Base-by-base conservation (phyloP, 2,797 vertebrate species). In the Euphonia xanthogaster region DNA sequence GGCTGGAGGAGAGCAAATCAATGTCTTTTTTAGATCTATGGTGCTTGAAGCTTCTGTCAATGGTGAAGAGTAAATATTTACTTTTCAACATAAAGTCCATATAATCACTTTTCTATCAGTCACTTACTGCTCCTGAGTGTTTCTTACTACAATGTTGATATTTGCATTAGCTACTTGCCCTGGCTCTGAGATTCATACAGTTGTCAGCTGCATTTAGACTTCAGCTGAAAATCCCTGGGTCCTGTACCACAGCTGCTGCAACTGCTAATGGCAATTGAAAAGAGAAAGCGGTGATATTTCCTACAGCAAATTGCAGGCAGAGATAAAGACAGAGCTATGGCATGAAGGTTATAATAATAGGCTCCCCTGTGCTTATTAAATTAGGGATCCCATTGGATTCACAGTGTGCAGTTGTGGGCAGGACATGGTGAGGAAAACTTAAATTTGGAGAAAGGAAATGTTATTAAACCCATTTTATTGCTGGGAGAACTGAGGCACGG, bases 41-140 rank as follows among this genome's bases (percentile, higher is more conserved):
- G 93, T 94, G 81, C 91, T 96, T 77, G 73, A 96, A 84, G 96
- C 95, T 93, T 97, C 95, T 95, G 96, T 97, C 97, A 97, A 95
- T 97, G 94, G 86, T 90, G 90, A 91, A 91, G 82, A 94, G 96
- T 96, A 97, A 97, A 97, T 97, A 97, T 97, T 97, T 97, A 97
- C 96, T 94, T 95, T 96, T 87, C 62, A 96, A 71, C 95, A 88
- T 97, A 82, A 95, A 96, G 96, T 97, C 94, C 93, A 93, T 96
- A 95, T 96, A 97, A 97, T 97, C 96, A 95, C 97, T 97, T 96
- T 96, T 96, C 96, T 91, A 78, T 96, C 95, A 94, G 84, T 95
- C 88, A 86, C 91, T 97, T 93, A 90, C 86, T 90, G 87, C 94
- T 96, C 89, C 94, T 88, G 75, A 96, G 94, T 91, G 96, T 93